Conservation (phyloP, 2,797 vertebrate species). For the Cyprinodon diabolis region DNA sequence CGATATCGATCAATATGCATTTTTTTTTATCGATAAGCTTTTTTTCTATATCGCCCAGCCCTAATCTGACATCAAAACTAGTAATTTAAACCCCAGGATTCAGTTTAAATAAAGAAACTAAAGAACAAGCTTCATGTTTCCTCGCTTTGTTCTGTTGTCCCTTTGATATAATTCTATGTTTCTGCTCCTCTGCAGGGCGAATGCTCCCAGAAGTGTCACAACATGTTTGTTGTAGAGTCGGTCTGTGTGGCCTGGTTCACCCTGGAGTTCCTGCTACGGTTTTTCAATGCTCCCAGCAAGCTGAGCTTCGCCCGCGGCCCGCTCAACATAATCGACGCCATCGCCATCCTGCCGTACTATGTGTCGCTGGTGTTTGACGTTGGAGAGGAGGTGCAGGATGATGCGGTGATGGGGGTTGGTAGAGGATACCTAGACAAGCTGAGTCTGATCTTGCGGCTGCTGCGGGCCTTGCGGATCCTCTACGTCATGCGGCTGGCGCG, state of each 20-base stretch:
- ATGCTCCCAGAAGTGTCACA: slow-evolving; percentile 63
- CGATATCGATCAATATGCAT: too few species aligned
- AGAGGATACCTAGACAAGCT: slow-evolving; percentile 91
- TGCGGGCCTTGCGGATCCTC: slow-evolving; percentile 91
- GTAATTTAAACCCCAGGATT: too few species aligned
- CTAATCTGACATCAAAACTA: too few species aligned
- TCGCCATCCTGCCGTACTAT: slow-evolving; percentile 97
- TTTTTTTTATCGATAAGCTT: too few species aligned
- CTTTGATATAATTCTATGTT: neutral
- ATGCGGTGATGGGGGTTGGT: slow-evolving; percentile 66
- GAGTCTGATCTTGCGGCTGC: slow-evolving; percentile 90
- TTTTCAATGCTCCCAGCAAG: slow-evolving; percentile 90
- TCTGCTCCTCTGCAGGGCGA: slow-evolving; percentile 3
- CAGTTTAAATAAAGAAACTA: too few species aligned
- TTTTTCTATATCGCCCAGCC: too few species aligned
- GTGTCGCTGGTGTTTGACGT: slow-evolving; percentile 88
- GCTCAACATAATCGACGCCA: slow-evolving; percentile 92
- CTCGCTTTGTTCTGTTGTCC: too few species aligned
- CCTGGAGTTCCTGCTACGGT: slow-evolving; percentile 87
- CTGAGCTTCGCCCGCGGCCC: slow-evolving; percentile 91
- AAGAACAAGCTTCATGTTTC: too few species aligned
- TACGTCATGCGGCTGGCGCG: slow-evolving; percentile 96
- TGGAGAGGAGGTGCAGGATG: slow-evolving; percentile 78
- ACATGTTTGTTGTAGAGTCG: slow-evolving; percentile 94
- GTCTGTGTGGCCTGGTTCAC: slow-evolving; percentile 96